A percentile compares a stretch with the other conserved stretches of the same genome.
These are phyloP conservation scores for Mylabris phalerata DNA, from an alignment of 1,140 invertebrate species.

Conservation along the genomic window DNA sequence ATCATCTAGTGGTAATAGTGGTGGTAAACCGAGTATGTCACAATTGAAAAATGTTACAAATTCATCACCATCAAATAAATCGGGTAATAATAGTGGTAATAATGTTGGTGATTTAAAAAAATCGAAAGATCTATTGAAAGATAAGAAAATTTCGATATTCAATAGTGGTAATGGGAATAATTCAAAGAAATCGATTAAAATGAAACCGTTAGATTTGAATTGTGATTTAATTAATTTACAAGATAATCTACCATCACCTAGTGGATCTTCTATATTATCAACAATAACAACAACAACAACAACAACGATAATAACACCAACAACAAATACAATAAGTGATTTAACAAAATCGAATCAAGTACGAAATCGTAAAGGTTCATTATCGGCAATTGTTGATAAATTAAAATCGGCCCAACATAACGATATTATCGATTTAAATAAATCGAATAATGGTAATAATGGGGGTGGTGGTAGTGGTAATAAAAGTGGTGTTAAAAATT, in stretches of 20 bases:
- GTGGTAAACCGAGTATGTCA: conserved; percentile 81
- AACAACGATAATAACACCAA: no score
- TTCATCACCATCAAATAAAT: conserved; percentile 48
- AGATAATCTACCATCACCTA: conserved; percentile 48
- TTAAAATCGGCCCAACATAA: conserved; percentile 68
- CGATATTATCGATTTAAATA: conserved; percentile 39
- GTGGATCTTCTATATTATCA: conserved; percentile 23
- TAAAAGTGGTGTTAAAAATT: conserved; percentile 57
- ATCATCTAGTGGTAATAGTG: conserved; percentile 51
- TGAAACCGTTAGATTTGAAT: conserved; percentile 59
- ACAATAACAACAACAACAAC: conserved; percentile 40
- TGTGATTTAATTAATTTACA: conserved; percentile 24
- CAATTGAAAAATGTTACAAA: conserved; percentile 63
- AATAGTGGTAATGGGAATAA: conserved; percentile 36
- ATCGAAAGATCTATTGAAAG: conserved; percentile 53
- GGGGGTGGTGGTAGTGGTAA: conserved; percentile 28
- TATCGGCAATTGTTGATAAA: conserved; percentile 82
- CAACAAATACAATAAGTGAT: neutral
- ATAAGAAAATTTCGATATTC: conserved; percentile 44
- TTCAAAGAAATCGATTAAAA: conserved; percentile 51
- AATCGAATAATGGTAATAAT: neutral
- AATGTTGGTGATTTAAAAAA: conserved; percentile 43
- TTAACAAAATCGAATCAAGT: conserved; percentile 46
- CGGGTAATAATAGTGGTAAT: conserved; percentile 39
- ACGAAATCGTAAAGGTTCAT: conserved; percentile 66